These are phyloP conservation scores for Mionectes olivaceus DNA, from an alignment of 2,797 vertebrate species.

Conservation along the genomic window DNA sequence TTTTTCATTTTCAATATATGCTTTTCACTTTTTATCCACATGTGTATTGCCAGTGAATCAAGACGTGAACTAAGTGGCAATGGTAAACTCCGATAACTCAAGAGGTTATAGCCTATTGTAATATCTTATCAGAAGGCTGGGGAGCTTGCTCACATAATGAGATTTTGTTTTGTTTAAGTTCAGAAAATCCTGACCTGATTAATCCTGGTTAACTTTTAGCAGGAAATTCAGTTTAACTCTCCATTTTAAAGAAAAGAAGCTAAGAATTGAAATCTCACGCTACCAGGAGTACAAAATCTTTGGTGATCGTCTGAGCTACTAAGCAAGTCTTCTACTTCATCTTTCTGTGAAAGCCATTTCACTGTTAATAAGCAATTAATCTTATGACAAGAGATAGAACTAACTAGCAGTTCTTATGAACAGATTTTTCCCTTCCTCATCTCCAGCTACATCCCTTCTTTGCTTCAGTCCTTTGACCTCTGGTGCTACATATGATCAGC, in stretches of 20 bases:
- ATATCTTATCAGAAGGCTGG: background rate
- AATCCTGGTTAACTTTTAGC: background rate
- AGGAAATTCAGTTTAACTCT: background rate
- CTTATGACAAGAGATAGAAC: background rate
- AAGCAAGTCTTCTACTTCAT: background rate
- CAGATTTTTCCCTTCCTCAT: background rate
- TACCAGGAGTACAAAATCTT: background rate
- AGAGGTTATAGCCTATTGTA: background rate
- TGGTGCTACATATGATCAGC: background rate
- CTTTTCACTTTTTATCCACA: background rate
- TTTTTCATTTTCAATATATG: constrained; percentile 6
- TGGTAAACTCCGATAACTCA: background rate
- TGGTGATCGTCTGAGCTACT: background rate
- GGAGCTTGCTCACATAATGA: background rate
- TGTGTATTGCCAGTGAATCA: background rate
- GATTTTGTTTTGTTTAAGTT: background rate
- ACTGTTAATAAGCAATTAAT: background rate
- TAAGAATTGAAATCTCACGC: background rate
- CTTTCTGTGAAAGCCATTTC: background rate
- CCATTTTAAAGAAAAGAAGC: background rate
- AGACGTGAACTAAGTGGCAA: background rate
- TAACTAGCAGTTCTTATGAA: background rate
- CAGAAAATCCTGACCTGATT: background rate
- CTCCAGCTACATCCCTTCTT: background rate
- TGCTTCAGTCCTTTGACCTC: background rate